Base-by-base conservation (phyloP, 2,113 vertebrate genomes). In the Atrichornis clamosus region DNA sequence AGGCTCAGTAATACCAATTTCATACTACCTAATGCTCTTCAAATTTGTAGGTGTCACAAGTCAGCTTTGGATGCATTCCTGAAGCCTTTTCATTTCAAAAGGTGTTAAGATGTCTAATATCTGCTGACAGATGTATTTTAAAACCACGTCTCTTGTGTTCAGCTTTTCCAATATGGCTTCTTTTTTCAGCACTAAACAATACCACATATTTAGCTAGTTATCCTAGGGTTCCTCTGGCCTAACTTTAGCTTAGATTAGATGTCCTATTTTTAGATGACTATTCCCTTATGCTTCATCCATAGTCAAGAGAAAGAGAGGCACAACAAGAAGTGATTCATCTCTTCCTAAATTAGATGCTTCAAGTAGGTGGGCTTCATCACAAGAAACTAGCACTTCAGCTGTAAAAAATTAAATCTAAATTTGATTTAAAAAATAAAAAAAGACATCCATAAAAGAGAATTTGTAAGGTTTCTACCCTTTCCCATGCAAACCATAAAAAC, bases 341-440 rank as follows among this genome's bases (percentile, higher is more conserved):
- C 24, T 60, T 91, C 74, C 49, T 82, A 76, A 87, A 94, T 96
- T 84, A 93, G 67, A 53, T 52, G 7, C 75, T 73, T 89, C 62
- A 73, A 82, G 87, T 94, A 94, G 87, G 91, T 96, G 84, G 90
- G 78, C 41, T 96, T 93, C 44, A 90, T 68, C 49, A 87, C 73
- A 78, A 91, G 80, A 47, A 93, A 50, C 88, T 75, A 64, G 13
- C 32, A 60, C 32, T 82, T 84, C 69, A 84, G 28, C 17, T 39
- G 55, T 33, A 74, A 79, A 84, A 62, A 55, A 44, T 13, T 27
- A 60, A 6, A 56, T 33, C 68, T 70, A 70, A 44, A 53, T 73
- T 64, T 81, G 11, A 85, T 89, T 69, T 1, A 2, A 18, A 85
- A 89, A 97, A 55, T n/a, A n/a, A 79, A 85, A 89, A 97, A 55